Evolutionary conservation across 2,113 vertebrate species (phyloP), one percentile per base, ranked within the genome.

Genomic region (Mus spicilegus): DNA sequence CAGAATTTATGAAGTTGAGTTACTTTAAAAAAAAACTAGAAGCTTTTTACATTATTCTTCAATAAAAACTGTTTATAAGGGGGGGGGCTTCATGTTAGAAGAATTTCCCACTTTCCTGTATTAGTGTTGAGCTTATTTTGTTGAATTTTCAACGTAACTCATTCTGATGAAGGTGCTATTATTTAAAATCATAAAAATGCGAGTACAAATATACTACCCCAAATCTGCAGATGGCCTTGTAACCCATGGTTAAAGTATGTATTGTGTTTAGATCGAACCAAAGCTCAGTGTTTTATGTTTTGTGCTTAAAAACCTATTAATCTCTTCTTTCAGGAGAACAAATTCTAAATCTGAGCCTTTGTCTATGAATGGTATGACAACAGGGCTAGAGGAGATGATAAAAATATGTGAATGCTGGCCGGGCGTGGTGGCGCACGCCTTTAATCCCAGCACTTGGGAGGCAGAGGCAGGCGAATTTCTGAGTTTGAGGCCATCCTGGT

Each of bases 141-240:
- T 86, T 76, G 58, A 14, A 51, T 90, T 92, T 92, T 56, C 92
- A 95, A 93, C 94, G 63, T 93, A 67, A 92, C 16, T 93, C 58
- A 87, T 95, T 90, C 39, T 81, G 33, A 89, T 85, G 39, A 97
- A 94, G 58, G 54, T 95, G 36, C 46, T 90, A 0, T 93, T 63
- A 82, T 91, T 96, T 93, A 95, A 86, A 81, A 81, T 95, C 70
- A 96, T 51, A 82, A 72, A 93, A 93, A 91, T 87, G 19, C 72
- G 69, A 94, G 54, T 92, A 92, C 87, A 89, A 93, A 51, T 67
- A 94, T 96, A 93, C 89, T 92, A 69, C n/a, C 33, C 22, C 9
- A 92, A 92, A 93, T 84, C 88, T 95, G 24, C 28, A 85, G 33
- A 72, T 89, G 91, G 82, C 49, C 54, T 95, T 42, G 28, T 89